Conservation (phyloP, 2,113 vertebrate genomes). For the Alaudala cheleensis region DNA sequence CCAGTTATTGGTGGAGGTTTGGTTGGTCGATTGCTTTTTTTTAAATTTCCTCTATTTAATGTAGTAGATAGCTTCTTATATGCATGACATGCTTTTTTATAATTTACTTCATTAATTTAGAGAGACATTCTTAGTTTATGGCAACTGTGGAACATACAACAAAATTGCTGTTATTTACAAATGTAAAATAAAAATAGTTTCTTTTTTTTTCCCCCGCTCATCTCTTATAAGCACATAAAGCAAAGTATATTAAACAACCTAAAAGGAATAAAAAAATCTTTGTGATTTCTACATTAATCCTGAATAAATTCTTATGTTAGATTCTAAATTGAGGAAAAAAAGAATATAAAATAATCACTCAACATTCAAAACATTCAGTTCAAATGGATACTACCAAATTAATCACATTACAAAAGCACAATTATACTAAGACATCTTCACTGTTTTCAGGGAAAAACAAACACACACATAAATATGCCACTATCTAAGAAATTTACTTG, state of each 20-base stretch:
- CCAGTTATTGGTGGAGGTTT: neutral
- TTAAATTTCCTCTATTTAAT: neutral
- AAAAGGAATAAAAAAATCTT: neutral
- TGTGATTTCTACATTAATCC: neutral
- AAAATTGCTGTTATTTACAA: neutral
- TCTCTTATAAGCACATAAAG: neutral
- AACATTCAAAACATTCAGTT: neutral
- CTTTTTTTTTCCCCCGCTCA: rapidly evolving
- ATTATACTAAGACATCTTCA: neutral
- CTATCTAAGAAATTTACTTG: neutral
- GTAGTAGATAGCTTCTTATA: neutral
- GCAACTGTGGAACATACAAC: neutral
- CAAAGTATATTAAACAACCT: neutral
- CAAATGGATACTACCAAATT: neutral
- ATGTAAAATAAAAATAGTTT: neutral
- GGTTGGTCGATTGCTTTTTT: neutral
- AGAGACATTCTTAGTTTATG: neutral
- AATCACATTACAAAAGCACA: neutral
- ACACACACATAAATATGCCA: neutral
- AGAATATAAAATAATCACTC: neutral
- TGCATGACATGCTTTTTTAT: neutral
- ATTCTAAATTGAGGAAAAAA: neutral
- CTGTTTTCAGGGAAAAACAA: neutral
- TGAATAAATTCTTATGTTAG: neutral
- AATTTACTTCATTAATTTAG: neutral